phyloP scores from a whole-genome alignment of 1,140 invertebrate genomes.

The Megalopta genalis region DNA sequence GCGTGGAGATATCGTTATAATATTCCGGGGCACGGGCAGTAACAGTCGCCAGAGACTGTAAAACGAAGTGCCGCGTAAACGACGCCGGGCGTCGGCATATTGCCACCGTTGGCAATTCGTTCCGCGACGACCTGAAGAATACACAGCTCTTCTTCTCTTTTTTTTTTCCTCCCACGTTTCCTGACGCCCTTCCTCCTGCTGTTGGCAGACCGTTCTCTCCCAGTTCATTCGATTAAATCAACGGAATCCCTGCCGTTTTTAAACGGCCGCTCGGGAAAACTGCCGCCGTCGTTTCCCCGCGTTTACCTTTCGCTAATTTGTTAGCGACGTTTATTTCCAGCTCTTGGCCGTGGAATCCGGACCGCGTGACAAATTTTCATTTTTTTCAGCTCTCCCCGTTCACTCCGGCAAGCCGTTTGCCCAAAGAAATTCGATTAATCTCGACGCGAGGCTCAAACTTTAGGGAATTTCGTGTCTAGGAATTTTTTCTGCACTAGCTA shows the following conservation, averaged over 20 bases:
- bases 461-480: too few relatives aligned
- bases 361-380: too few relatives aligned
- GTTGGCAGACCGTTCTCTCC: slow-evolving; percentile 32
- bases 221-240: slow-evolving; percentile 35
- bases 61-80: slow-evolving; percentile 51
- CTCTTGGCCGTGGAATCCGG: too few relatives aligned
- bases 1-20: slow-evolving; percentile 21
- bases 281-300: not conserved
- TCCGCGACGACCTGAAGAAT: slow-evolving; percentile 23
- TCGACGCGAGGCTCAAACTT: too few relatives aligned
- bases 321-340: too few relatives aligned
- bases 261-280: not conserved
- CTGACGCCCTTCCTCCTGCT: not conserved
- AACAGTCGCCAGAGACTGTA: slow-evolving; percentile 28
- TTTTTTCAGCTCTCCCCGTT: too few relatives aligned
- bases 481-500: too few relatives aligned
- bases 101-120: slow-evolving; percentile 42
- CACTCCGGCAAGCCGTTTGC: too few relatives aligned
- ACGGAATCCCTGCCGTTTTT: not conserved
- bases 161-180: slow-evolving; percentile 13
- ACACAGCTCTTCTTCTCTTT: not conserved
- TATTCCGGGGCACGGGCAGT: slow-evolving; percentile 24
- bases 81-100: slow-evolving; percentile 30
- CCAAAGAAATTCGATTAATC: too few relatives aligned
- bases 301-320: not conserved